Evolutionary conservation across 1,140 invertebrate species (phyloP), one percentile per base, ranked within the genome.

Genomic region (Drosophila seguyi): DNA sequence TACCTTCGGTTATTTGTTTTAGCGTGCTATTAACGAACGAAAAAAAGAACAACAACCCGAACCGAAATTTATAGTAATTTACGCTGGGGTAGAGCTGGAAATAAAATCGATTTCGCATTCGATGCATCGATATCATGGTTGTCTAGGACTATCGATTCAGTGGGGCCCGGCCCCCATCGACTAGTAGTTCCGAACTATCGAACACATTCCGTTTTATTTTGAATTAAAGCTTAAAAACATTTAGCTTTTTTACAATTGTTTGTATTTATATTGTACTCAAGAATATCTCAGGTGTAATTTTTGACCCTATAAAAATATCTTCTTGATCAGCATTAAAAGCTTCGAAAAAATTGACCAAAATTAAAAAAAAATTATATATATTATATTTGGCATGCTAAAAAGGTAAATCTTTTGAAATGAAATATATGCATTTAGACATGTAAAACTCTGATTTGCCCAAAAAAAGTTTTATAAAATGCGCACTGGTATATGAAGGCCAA

Each of bases 1-100:
- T 77, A 77, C 74, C 74, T 76, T 47, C 48, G 75, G 56, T 42
- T 77, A 77, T 76, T 77, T 77, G 63, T 76, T 60, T 58, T 60
- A 77, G 47, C 74, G 62, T 68, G 73, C 74, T 76, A 68, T 76
- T 60, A 67, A 67, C 62, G 62, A 76, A 66, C 74, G 60, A 76
- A 76, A 76, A 75, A 67, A 77, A 68, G 74, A 75, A 75, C 71
- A 76, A 76, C 61, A 67, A 74, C 38, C 41, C 73, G 44, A 57
- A 42, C 39, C 27, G 62, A 59, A 68, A 77, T 41, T 68, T 76
- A 65, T 75, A 75, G 72, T 75, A 74, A 75, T 74, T 59, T 73
- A 68, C 45, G 63, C 56, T 47, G 63, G 36, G 36, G 20, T 16
- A 36, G 31, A 22, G 50, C 29, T 34, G n/a, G n/a, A 13, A 52